Percentiles rank a stretch among this genome's conserved stretches.
phyloP scores from a whole-genome alignment of 2,797 vertebrate species.

The Sebastes ruberrimus region DNA sequence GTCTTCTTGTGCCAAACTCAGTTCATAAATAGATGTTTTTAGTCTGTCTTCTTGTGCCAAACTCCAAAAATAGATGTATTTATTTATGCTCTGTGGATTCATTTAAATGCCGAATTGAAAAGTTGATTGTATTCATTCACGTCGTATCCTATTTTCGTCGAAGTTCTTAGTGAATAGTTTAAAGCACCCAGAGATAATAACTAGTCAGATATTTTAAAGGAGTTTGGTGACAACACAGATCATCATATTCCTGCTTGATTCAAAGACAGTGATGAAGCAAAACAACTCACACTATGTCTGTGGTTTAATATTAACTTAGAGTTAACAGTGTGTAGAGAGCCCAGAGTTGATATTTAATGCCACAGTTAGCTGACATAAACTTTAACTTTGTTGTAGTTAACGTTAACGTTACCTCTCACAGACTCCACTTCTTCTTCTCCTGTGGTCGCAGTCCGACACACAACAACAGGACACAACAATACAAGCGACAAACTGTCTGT shows the following conservation, averaged over 20 bases:
- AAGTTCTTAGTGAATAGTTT: neutral
- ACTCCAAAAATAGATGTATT: neutral
- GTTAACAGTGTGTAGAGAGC: rapidly evolving
- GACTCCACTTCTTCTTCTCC: neutral
- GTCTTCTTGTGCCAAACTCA: neutral
- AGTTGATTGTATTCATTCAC: neutral
- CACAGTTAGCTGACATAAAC: neutral
- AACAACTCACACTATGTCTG: neutral
- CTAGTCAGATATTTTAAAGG: neutral
- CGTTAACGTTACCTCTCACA: neutral
- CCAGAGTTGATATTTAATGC: too few relatives aligned
- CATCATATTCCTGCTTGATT: neutral
- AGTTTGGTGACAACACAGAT: neutral
- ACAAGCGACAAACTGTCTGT: neutral
- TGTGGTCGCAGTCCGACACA: neutral
- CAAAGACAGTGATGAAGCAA: neutral
- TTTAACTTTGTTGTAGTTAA: neutral
- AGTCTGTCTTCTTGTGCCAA: neutral
- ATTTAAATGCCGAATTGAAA: neutral
- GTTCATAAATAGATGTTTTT: neutral
- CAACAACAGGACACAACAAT: neutral
- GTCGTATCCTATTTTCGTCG: neutral
- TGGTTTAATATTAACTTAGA: neutral
- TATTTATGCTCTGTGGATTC: neutral
- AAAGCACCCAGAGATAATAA: neutral